Percentiles rank a stretch among this genome's conserved stretches.
Conservation (phyloP, 2,113 vertebrate species). For the Chionomys nivalis region DNA sequence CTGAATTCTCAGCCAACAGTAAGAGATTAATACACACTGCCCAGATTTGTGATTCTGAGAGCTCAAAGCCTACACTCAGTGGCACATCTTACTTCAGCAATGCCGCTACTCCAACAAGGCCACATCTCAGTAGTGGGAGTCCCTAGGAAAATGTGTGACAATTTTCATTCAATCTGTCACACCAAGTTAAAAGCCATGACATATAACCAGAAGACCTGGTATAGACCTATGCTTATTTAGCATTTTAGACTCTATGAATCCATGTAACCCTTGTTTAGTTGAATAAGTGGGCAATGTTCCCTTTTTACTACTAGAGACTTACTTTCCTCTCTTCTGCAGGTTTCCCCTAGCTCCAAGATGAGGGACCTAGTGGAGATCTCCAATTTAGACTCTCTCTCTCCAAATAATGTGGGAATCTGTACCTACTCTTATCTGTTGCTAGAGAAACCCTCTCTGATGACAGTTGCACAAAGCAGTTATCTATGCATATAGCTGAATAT, state of each 20-base stretch:
- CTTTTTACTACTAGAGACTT: not conserved
- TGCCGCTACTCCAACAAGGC: not conserved
- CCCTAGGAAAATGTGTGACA: not conserved
- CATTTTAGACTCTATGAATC: not conserved
- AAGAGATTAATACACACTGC: not conserved
- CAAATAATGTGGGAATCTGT: not conserved
- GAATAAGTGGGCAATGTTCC: not conserved
- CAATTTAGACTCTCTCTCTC: not conserved
- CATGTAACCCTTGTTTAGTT: not conserved
- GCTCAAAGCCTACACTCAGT: not conserved
- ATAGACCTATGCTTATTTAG: not conserved
- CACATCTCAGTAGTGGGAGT: not conserved
- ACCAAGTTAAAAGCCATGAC: not conserved
- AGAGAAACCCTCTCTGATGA: not conserved
- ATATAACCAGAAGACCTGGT: not conserved
- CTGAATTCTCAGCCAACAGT: not conserved
- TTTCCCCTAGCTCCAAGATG: not conserved
- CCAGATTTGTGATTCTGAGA: not conserved
- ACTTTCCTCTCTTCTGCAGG: not conserved
- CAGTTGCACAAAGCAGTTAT: not conserved
- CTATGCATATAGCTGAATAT: not conserved
- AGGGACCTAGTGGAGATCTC: not conserved
- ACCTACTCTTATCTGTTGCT: not conserved
- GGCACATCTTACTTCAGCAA: not conserved
- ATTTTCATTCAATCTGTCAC: not conserved